phyloP scores from a whole-genome alignment of 2,797 vertebrate genomes.

The Columba guinea region DNA sequence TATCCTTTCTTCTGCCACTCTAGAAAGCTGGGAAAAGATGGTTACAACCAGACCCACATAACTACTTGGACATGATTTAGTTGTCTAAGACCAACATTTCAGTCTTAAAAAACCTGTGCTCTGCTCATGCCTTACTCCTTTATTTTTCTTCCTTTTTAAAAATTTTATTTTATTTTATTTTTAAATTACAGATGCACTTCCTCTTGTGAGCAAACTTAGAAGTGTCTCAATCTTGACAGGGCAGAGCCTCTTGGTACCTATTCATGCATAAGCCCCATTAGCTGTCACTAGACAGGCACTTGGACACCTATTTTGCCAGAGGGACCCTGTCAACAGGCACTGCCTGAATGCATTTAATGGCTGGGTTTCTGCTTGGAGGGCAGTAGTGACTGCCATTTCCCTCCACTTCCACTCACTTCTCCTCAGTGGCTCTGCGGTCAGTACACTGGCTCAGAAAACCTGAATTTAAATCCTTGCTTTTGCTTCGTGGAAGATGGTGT shows the following conservation, averaged over 20 bases:
- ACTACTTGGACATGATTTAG: background rate
- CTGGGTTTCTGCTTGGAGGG: background rate
- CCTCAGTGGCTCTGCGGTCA: background rate
- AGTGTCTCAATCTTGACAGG: background rate
- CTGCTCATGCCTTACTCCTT: background rate
- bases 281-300: background rate
- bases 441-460: background rate
- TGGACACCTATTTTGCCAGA: background rate
- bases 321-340: background rate
- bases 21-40: background rate
- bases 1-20: background rate
- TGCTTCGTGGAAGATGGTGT: background rate
- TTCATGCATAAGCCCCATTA: background rate
- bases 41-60: background rate
- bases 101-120: background rate
- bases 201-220: background rate
- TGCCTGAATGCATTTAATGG: background rate
- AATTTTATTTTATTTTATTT: background rate
- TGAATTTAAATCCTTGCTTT: background rate
- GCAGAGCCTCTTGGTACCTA: background rate
- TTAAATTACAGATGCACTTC: background rate
- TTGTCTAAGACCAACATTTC: background rate
- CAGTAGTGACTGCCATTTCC: accelerated
- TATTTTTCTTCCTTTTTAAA: background rate
- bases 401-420: background rate